A percentile compares a stretch with the other conserved stretches of the same genome.
Conservation (phyloP, 1,140 invertebrate genomes). For the Euglossa dilemma region DNA sequence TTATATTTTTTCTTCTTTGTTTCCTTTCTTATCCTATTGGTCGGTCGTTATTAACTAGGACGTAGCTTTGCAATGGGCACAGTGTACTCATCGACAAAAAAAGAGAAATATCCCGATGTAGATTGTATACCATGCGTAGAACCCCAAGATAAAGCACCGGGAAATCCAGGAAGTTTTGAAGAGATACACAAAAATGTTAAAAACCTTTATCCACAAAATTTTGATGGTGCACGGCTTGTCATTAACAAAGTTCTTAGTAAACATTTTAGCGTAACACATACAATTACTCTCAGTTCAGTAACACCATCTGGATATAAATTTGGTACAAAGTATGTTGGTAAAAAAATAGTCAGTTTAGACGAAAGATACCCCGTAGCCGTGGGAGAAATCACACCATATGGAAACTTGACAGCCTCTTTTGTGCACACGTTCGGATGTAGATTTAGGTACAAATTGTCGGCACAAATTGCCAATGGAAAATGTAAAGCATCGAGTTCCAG, state of each 20-base stretch:
- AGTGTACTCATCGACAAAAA: conserved; percentile 45
- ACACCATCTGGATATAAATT: conserved; percentile 90
- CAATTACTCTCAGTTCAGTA: conserved; percentile 85
- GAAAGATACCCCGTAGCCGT: conserved; percentile 89
- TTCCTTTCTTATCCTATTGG: too few species aligned
- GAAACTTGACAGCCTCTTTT: conserved; percentile 89
- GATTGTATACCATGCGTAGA: conserved; percentile 50
- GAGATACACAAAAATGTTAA: conserved; percentile 77
- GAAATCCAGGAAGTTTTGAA: conserved; percentile 78
- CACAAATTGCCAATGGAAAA: conserved; percentile 86
- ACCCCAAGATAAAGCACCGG: conserved; percentile 62
- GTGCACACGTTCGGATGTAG: conserved; percentile 87
- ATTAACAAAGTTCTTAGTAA: conserved; percentile 89
- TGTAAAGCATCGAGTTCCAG: conserved; percentile 84
- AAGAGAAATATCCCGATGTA: conserved; percentile 15
- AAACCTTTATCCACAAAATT: conserved; percentile 89
- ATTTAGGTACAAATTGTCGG: conserved; percentile 85
- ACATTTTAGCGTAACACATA: conserved; percentile 90
- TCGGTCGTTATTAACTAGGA: too few species aligned
- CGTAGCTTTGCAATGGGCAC: conserved; percentile 50
- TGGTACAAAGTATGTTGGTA: conserved; percentile 90
- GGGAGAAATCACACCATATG: conserved; percentile 89
- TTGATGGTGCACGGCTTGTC: conserved; percentile 90
- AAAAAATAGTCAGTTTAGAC: conserved; percentile 80
- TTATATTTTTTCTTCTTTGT: too few species aligned